Evolutionary conservation across 2,113 vertebrate species (phyloP), one percentile per base, ranked within the genome.

Genomic region (Empidonax alnorum): DNA sequence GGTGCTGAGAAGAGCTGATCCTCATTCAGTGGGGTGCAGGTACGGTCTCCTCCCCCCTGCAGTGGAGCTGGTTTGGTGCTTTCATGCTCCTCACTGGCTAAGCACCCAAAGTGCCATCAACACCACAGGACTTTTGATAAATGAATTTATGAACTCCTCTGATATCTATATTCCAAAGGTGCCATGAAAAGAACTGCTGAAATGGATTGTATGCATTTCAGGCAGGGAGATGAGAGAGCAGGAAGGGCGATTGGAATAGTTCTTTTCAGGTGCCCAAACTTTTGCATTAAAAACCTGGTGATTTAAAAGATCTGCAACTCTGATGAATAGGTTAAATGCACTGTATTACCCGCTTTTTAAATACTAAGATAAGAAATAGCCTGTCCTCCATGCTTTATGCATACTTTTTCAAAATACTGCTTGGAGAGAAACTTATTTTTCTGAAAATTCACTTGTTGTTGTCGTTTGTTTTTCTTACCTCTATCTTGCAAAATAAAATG

Each of bases 191-290:
- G 62, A 88, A 69, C 27, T 76, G 61, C 46, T 90, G 72, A 76
- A 90, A 63, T 6, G 5, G n/a, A 44, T 4, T 2, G 0, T 18
- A 27, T 44, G 18, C 4, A 1, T 77, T 92, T 88, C 46, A 65
- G 44, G 27, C 30, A 31, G 20, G 18, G 31, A 72, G 19, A 42
- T 59, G 42, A 42, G 76, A 76, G 66, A 37, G 49, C 63, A 22
- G 93, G 61, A 78, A 77, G 27, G 52, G 72, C 87, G 68, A 28
- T 42, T 3, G 46, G 53, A 97, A 62, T 67, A 71, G 33, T 30
- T 94, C 65, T 92, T 50, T 78, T 84, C 66, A 77, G 72, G 59
- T 93, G 73, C 50, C 74, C 61, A 84, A 52, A 88, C 68, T 80
- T 94, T 81, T 87, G 44, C 41, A 63, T 75, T 83, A 31, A 87